Percentiles rank a stretch among this genome's conserved stretches.
phyloP scores from a whole-genome alignment of 2,797 vertebrate species.

The Philypnodon macrostomus region DNA sequence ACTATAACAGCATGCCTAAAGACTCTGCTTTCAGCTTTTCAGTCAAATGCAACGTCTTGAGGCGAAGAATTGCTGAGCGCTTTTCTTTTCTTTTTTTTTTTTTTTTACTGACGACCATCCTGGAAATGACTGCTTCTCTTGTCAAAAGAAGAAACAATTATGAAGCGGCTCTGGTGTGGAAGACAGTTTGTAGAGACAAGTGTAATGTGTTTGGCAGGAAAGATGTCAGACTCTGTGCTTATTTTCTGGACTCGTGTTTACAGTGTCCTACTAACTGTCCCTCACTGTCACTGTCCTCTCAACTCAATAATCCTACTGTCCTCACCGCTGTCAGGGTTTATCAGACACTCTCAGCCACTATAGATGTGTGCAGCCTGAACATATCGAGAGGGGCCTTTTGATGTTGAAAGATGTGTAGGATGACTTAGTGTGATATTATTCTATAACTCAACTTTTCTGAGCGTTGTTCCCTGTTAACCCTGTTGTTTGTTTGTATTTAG shows the following conservation, averaged over 20 bases:
- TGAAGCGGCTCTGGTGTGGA: not conserved
- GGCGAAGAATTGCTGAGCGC: constrained; percentile 19
- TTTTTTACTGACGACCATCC: constrained; percentile 30
- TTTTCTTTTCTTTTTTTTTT: no score
- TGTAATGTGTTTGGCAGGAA: constrained; percentile 5
- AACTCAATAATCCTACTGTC: constrained; percentile 36
- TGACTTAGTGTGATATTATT: no score
- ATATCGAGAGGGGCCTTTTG: constrained; percentile 33
- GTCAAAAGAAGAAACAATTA: constrained; percentile 15
- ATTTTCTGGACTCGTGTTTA: constrained; percentile 18
- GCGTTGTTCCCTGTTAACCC: no score
- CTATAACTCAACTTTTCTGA: no score
- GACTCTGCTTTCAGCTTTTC: constrained; percentile 30
- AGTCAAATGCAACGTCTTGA: constrained; percentile 36
- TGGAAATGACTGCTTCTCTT: constrained; percentile 19
- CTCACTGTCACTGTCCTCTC: constrained; percentile 39
- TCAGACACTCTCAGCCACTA: constrained; percentile 32
- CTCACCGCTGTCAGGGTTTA: constrained; percentile 45
- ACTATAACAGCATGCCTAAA: constrained; percentile 31
- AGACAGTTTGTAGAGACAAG: not conserved
- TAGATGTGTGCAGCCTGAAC: constrained; percentile 25
- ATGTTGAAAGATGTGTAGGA: no score
- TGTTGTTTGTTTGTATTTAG: no score
- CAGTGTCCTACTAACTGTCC: constrained; percentile 38
- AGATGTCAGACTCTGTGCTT: constrained; percentile 14